phyloP scores from a whole-genome alignment of 2,113 vertebrate species.

The Platichthys flesus region DNA sequence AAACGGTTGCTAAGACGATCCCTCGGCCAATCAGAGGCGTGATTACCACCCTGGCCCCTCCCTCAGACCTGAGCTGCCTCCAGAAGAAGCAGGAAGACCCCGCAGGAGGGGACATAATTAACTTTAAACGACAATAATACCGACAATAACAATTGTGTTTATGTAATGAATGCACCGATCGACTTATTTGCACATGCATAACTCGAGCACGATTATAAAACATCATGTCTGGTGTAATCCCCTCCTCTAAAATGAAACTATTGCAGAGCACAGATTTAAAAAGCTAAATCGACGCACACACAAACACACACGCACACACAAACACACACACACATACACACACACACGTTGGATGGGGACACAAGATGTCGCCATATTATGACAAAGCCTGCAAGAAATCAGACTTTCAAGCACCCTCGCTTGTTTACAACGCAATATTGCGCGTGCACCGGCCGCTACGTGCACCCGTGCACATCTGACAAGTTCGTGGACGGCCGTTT shows the following conservation, averaged over 20 bases:
- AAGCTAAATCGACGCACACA: too few relatives aligned
- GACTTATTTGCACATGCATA: not conserved
- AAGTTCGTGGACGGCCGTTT: constrained; percentile 34
- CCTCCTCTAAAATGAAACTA: too few relatives aligned
- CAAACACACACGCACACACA: too few relatives aligned
- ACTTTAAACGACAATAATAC: not conserved
- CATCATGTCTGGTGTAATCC: too few relatives aligned
- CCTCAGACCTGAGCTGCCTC: constrained; percentile 36
- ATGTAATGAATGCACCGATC: not conserved
- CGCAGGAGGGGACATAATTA: constrained; percentile 21
- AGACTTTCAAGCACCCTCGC: not conserved
- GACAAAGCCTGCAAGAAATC: constrained; percentile 23
- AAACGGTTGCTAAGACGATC: constrained; percentile 81
- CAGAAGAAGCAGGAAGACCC: constrained; percentile 13
- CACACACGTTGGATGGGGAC: too few relatives aligned
- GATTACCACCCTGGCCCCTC: constrained; percentile 31
- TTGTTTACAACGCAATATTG: not conserved
- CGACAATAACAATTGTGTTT: not conserved
- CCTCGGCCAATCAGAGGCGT: constrained; percentile 69
- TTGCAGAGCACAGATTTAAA: too few relatives aligned
- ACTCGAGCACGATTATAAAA: not conserved
- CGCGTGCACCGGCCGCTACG: not conserved
- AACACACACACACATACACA: too few relatives aligned
- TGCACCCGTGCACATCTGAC: not conserved
- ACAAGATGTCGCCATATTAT: constrained; percentile 73